Base-by-base conservation (phyloP, 1,140 invertebrate species). In the Drosophila varians region DNA sequence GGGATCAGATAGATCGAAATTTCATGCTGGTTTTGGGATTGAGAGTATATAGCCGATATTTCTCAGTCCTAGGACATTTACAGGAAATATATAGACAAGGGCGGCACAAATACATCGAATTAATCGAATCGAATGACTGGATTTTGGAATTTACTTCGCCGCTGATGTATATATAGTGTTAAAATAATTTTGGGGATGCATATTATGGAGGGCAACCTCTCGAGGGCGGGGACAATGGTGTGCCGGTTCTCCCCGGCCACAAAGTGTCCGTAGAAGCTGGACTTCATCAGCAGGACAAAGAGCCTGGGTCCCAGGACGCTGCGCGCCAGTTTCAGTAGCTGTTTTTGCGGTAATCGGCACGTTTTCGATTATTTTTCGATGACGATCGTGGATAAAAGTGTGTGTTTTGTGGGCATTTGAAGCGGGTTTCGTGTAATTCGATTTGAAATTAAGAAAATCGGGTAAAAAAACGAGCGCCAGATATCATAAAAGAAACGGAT, bases 231-330 rank as follows among this genome's bases (percentile, higher is more conserved):
- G 62, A 95, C 94, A 82, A 98, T 98, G 86, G 95, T 95, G 82
- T 94, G 93, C 89, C 97, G 96, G 92, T 98, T 96, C 92, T 98
- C 97, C 12, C 98, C 98, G 38, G 97, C 98, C 19, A 99, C 98
- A 92, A 99, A 99, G 92, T 99, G 99, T 8, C 98, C 98, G 91
- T 99, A 99, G 92, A 99, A 99, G 14, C 98, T 98, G 1, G 94
- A 92, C 91, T 98, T 98, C 97, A 99, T 99, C 34, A 98, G 68
- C n/a, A 92, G 77, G 12, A 95, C 94, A 92, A 99, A 99, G 6
- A 99, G 90, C 61, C 91, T 93, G 75, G 97, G 94, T 2, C 99
- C 98, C 31, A 99, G 90, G n/a, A 99, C 49, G 66, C 92, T 92
- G 68, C 96, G 94, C 9, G 94, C 92, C 9, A 96, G 66, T 93